Percentiles rank a stretch among this genome's conserved stretches.
phyloP scores from a whole-genome alignment of 1,140 invertebrate genomes.

The Drosophila pseudoananassae region DNA sequence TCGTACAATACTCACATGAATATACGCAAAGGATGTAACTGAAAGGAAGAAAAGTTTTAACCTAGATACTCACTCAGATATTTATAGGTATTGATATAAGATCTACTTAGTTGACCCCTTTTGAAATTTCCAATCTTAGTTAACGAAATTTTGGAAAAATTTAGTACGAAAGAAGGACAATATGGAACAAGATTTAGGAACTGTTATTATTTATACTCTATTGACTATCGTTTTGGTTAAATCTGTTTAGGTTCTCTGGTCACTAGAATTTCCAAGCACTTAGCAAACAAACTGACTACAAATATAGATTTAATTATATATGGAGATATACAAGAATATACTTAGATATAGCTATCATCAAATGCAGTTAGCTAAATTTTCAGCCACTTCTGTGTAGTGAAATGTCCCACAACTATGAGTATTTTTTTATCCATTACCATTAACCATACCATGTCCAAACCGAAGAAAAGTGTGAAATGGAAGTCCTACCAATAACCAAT shows the following conservation, averaged over 20 bases:
- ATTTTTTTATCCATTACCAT: slow-evolving; percentile 60
- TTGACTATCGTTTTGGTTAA: slow-evolving; percentile 20
- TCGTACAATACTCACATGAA: slow-evolving; percentile 40
- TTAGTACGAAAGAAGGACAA: slow-evolving; percentile 58
- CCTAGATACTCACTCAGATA: slow-evolving; percentile 30
- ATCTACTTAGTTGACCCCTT: slow-evolving; percentile 6
- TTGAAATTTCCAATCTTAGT: slow-evolving; percentile 27
- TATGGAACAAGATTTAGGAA: slow-evolving; percentile 44
- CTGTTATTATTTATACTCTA: slow-evolving; percentile 22
- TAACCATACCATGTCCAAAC: slow-evolving; percentile 25
- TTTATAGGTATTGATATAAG: slow-evolving; percentile 26
- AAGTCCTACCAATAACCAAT: slow-evolving; percentile 72
- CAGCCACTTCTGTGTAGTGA: slow-evolving; percentile 52
- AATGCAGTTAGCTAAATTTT: slow-evolving; percentile 61
- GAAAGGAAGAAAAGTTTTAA: slow-evolving; percentile 25
- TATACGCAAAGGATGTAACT: slow-evolving; percentile 25
- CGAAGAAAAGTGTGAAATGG: slow-evolving; percentile 22
- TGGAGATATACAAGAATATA: slow-evolving; percentile 24
- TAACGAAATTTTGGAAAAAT: slow-evolving; percentile 34
- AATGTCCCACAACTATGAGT: slow-evolving; percentile 53
- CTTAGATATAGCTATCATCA: slow-evolving; percentile 24
- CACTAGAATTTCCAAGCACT: slow-evolving; percentile 46
- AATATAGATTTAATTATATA: slow-evolving; percentile 40
- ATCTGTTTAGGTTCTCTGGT: slow-evolving; percentile 22
- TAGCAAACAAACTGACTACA: slow-evolving; percentile 26